Conservation (phyloP, 2,888 invertebrate genomes). For the Eucera pruinosa region DNA sequence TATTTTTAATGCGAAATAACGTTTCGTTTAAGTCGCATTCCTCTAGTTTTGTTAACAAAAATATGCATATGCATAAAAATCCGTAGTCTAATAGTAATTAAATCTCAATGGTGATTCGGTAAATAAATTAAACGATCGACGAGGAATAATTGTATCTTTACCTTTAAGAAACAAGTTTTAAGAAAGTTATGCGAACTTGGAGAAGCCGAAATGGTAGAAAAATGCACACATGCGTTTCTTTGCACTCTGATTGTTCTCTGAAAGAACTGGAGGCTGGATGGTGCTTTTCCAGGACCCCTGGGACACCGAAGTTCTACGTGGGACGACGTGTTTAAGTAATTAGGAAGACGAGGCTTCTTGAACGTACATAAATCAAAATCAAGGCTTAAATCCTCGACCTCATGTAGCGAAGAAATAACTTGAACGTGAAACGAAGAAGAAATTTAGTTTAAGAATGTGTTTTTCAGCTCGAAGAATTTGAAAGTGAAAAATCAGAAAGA, state of each 20-base stretch:
- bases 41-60: too few species aligned
- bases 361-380: conserved; percentile 24
- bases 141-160: neutral
- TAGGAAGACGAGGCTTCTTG: conserved; percentile 1
- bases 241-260: conserved; percentile 23
- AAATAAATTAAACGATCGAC: too few species aligned
- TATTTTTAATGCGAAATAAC: too few species aligned
- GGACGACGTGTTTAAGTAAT: conserved; percentile 26
- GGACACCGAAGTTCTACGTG: conserved; percentile 11
- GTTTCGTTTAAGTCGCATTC: too few species aligned
- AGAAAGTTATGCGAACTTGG: neutral
- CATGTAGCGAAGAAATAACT: neutral
- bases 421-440: neutral
- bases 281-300: conserved; percentile 13
- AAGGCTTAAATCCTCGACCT: neutral
- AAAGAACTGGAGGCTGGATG: conserved; percentile 11
- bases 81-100: too few species aligned
- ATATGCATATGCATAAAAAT: too few species aligned
- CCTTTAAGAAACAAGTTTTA: too few species aligned
- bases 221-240: conserved; percentile 5
- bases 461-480: neutral
- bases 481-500: too few species aligned
- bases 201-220: neutral
- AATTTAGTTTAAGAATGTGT: neutral
- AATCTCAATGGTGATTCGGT: too few species aligned